These are phyloP conservation scores for Hydraecia micacea DNA, from an alignment of 2,888 invertebrate genomes.

Conservation along the genomic window DNA sequence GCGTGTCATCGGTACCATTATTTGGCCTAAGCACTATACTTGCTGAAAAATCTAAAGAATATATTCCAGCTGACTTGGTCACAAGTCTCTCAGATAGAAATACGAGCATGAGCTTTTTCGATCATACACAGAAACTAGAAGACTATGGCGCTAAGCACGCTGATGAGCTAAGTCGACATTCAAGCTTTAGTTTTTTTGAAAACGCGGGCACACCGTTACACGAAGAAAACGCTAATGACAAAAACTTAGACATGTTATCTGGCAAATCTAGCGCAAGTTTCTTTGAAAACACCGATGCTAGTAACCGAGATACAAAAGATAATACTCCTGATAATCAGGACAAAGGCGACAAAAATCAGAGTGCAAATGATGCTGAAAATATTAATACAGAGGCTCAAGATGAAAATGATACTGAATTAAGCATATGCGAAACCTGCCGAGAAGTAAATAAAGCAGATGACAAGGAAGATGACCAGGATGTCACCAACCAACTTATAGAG, in stretches of 20 bases:
- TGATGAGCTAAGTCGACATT: constrained; percentile 56
- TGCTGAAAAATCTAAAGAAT: constrained; percentile 70
- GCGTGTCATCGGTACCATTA: constrained; percentile 72
- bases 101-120: constrained; percentile 66
- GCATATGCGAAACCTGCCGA: constrained; percentile 83
- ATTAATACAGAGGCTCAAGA: constrained; percentile 24
- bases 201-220: constrained; percentile 53
- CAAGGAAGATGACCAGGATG: constrained; percentile 76
- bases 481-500: constrained; percentile 83
- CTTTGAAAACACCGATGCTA: constrained; percentile 29
- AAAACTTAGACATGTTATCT: constrained; percentile 5
- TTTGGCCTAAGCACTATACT: constrained; percentile 74
- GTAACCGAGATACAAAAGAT: constrained; percentile 11
- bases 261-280: constrained; percentile 20
- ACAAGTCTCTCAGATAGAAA: constrained; percentile 60
- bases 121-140: constrained; percentile 51
- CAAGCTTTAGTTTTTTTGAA: constrained; percentile 70
- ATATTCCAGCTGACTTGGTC: constrained; percentile 50
- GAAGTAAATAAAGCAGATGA: constrained; percentile 80
- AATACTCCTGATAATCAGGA: constrained; percentile 28
- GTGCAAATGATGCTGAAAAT: constrained; percentile 8
- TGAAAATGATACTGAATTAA: constrained; percentile 73
- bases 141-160: constrained; percentile 30
- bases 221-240: constrained; percentile 23
- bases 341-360: constrained; percentile 28